A percentile compares a stretch with the other conserved stretches of the same genome.
Evolutionary conservation across 2,113 vertebrate species (phyloP).

Genomic region (Poeciliopsis retropinna): DNA sequence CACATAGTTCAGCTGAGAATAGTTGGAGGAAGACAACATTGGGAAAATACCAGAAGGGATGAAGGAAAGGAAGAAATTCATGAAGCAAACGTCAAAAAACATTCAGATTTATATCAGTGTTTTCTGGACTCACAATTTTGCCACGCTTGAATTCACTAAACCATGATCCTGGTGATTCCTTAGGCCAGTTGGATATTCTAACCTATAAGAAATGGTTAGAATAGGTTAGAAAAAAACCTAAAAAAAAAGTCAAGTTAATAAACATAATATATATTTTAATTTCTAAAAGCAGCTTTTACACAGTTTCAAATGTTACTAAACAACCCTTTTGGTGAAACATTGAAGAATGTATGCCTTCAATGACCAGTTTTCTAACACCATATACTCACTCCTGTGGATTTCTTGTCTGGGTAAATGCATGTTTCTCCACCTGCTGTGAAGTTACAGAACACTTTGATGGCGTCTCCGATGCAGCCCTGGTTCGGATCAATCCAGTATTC

Average conservation of each 20-base stretch:
- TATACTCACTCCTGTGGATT: constrained; percentile 90
- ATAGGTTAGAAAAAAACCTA: no score
- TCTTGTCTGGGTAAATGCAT: constrained; percentile 96
- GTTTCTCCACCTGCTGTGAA: constrained; percentile 97
- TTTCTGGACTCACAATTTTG: constrained; percentile 88
- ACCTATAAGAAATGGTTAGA: constrained; percentile 81
- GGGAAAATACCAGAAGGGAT: background rate
- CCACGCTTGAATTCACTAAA: constrained; percentile 99
- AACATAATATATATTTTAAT: background rate
- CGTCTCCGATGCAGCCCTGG: constrained; percentile 94
- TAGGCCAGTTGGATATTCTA: constrained; percentile 97
- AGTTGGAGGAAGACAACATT: background rate
- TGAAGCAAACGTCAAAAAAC: constrained; percentile 29
- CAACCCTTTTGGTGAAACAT: background rate
- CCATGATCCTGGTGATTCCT: constrained; percentile 95
- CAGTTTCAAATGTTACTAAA: background rate
- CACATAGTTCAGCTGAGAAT: constrained; percentile 88
- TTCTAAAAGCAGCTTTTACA: background rate
- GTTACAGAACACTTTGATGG: constrained; percentile 97
- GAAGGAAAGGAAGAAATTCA: background rate
- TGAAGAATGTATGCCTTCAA: background rate
- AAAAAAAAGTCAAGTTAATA: background rate
- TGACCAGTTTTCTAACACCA: constrained; percentile 21
- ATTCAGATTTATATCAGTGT: constrained; percentile 2
- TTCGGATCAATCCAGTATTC: constrained; percentile 99